These are phyloP conservation scores for Notamacropus eugenii DNA, from an alignment of 2,797 vertebrate species.

Conservation along the genomic window DNA sequence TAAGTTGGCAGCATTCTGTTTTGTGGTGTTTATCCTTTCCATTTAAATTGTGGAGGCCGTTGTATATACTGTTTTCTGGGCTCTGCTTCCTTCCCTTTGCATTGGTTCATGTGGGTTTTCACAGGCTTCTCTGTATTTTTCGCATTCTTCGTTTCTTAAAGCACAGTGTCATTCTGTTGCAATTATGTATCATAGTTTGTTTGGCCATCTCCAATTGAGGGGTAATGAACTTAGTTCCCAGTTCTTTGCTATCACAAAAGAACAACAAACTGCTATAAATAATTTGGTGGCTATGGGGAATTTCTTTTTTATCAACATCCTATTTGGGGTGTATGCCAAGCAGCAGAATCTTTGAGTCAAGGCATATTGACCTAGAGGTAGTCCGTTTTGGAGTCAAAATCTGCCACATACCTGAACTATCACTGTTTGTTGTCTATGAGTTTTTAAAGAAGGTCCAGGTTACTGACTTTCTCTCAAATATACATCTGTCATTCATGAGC, in stretches of 20 bases:
- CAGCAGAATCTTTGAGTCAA: background rate
- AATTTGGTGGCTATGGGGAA: background rate
- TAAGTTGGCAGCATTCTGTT: background rate
- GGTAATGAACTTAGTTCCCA: background rate
- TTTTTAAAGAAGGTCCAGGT: background rate
- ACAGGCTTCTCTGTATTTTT: background rate
- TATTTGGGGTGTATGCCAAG: background rate
- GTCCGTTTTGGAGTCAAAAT: background rate
- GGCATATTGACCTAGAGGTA: background rate
- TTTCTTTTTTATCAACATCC: background rate
- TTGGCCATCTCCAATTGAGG: background rate
- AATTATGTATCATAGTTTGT: background rate
- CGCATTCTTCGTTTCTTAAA: background rate
- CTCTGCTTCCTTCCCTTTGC: background rate
- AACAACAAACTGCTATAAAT: background rate
- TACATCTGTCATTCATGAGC: background rate
- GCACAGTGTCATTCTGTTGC: background rate
- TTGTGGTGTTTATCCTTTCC: background rate
- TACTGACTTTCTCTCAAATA: background rate
- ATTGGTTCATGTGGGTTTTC: background rate
- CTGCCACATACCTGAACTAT: background rate
- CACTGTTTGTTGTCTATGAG: background rate
- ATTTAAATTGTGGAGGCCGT: background rate
- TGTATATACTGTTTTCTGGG: background rate
- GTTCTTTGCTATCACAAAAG: background rate